Base-by-base conservation (phyloP, 2,113 vertebrate species). In the Megalops atlanticus region DNA sequence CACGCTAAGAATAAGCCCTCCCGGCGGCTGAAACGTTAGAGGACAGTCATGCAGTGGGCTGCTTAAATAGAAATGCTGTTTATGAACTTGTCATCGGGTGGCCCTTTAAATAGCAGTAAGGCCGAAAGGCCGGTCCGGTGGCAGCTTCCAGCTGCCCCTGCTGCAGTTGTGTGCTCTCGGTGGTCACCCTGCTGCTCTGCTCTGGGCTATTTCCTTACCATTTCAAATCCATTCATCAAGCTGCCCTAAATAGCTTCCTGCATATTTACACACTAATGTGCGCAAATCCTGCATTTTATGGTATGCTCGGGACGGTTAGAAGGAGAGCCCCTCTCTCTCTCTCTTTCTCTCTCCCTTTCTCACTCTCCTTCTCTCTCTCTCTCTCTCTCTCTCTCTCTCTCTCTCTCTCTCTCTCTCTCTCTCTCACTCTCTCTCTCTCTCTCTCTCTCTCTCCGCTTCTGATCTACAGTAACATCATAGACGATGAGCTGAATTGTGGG, bases 1-100 rank as follows among this genome's bases (percentile, higher is more conserved):
- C 39, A 64, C 21, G 75, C 71, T 79, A 31, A 8, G 47, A 58
- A 64, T 71, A 16, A n/a, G 45, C 74, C 76, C 33, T 69, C 78
- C 79, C 58, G 36, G 47, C 78, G 77, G 54, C 74, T 52, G 83
- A 54, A 49, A 81, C 78, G 80, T 39, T 75, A 77, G 78, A 64
- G 36, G 47, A 24, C 21, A 49, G 78, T 68, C 72, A 27, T 35
- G 77, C 78, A 47, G 7, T 70, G 58, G 47, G 39, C 77, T 77
- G 31, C 72, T 3, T 78, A 83, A 89, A 91, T 88, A 80, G 85
- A 87, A 85, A 35, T 33, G 15, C 79, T 82, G 83, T 82, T 81
- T 86, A 76, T 88, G 77, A 89, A 89, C 45, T 39, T 81, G 84
- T 86, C 80, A 83, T 78, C 84, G 72, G 1, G 0, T 73, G 78